Conservation (phyloP, 2,797 vertebrate genomes). For the Pseudochirops corinnae region DNA sequence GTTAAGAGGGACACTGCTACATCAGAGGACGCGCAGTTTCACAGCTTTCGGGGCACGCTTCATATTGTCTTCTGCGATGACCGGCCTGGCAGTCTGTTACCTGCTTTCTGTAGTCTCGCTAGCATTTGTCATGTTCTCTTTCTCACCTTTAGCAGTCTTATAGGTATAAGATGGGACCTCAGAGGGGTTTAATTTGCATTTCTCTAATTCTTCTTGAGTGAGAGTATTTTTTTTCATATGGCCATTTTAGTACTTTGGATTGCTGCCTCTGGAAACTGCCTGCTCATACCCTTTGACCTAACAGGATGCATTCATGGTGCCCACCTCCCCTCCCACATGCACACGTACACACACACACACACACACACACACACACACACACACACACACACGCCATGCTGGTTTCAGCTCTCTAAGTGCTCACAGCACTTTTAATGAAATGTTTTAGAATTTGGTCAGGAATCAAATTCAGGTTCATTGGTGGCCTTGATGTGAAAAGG, state of each 20-base stretch:
- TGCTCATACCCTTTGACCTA: neutral
- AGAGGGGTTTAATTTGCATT: neutral
- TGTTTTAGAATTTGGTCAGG: no score
- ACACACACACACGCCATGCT: no score
- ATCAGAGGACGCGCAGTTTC: neutral
- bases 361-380: no score
- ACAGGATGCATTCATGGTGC: neutral
- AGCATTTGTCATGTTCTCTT: no score
- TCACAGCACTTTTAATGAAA: no score
- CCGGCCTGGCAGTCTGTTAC: neutral
- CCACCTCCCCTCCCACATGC: no score
- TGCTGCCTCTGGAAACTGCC: neutral
- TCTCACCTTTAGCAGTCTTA: no score
- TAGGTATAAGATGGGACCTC: neutral
- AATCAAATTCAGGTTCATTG: no score
- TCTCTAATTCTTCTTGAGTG: neutral
- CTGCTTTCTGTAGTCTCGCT: neutral
- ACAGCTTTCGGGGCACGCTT: neutral
- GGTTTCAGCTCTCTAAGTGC: no score
- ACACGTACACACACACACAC: no score
- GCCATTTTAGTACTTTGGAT: neutral
- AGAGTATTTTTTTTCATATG: no score
- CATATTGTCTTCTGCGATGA: neutral
- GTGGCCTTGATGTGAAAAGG: no score
- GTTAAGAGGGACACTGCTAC: neutral